Evolutionary conservation across 1,140 invertebrate genomes (phyloP).

Genomic region (Polyergus mexicanus): DNA sequence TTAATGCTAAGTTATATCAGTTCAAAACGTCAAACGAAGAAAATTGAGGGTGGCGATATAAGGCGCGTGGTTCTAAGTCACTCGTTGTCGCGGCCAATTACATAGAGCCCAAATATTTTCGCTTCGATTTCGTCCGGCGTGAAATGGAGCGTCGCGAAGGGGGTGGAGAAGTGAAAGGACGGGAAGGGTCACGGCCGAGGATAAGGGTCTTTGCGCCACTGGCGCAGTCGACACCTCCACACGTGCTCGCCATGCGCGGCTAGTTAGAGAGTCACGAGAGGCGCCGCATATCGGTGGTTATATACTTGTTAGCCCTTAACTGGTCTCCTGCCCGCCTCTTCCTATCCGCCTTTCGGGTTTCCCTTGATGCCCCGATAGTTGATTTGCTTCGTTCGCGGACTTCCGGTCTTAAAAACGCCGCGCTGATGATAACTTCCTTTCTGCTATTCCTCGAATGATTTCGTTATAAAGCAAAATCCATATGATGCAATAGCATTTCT

Average conservation of each 20-base stretch:
- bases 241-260: slow-evolving; percentile 85
- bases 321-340: slow-evolving; percentile 46
- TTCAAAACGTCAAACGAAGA: neutral
- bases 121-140: slow-evolving; percentile 75
- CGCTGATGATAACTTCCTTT: slow-evolving; percentile 20
- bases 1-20: neutral
- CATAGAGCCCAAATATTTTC: slow-evolving; percentile 79
- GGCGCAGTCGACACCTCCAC: slow-evolving; percentile 84
- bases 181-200: slow-evolving; percentile 62
- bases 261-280: slow-evolving; percentile 79
- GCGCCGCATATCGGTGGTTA: slow-evolving; percentile 71
- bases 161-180: slow-evolving; percentile 25
- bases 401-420: slow-evolving; percentile 76
- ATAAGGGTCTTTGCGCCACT: slow-evolving; percentile 72
- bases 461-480: neutral
- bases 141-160: slow-evolving; percentile 78
- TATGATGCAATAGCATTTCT: neutral
- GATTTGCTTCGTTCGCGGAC: slow-evolving; percentile 78
- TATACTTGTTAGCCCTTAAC: slow-evolving; percentile 74
- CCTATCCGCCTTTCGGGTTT: slow-evolving; percentile 38
- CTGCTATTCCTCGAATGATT: neutral
- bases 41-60: neutral
- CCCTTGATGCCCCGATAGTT: slow-evolving; percentile 79
- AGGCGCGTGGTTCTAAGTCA: slow-evolving; percentile 31
- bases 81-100: slow-evolving; percentile 74